phyloP scores from a whole-genome alignment of 30 jellyfish, hydroid and myxozoan species.

The Hydractinia symbiolongicarpus region DNA sequence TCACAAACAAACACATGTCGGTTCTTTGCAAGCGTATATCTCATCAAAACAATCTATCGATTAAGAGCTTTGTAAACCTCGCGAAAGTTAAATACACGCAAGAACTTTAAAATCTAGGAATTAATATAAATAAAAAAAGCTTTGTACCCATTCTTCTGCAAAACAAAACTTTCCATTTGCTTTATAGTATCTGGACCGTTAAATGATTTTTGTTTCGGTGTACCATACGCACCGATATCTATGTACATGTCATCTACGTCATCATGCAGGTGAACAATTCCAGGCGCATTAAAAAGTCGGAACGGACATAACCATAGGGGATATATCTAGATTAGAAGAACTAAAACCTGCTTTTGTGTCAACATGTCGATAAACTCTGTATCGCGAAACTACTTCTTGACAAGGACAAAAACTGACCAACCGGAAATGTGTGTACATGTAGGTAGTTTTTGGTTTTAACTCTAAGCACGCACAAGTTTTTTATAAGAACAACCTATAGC shows the following conservation, averaged over 20 bases:
- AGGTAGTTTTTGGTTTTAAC: not conserved
- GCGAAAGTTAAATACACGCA: not conserved
- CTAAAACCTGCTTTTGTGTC: not conserved
- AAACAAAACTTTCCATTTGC: conserved; percentile 38
- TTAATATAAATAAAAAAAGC: not conserved
- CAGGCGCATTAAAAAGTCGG: conserved; percentile 34
- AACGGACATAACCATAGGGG: conserved; percentile 64
- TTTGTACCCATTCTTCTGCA: conserved; percentile 26
- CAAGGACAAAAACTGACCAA: no score
- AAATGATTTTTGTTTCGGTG: conserved; percentile 24
- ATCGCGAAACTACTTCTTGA: not conserved
- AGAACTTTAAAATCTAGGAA: not conserved
- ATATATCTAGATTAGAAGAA: conserved; percentile 22
- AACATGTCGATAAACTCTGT: not conserved
- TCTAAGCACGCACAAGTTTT: no score
- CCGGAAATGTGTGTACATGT: no score
- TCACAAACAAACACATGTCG: no score
- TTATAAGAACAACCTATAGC: no score
- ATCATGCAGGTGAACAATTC: conserved; percentile 38
- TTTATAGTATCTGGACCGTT: conserved; percentile 42
- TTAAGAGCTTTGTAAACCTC: not conserved
- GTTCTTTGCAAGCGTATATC: no score
- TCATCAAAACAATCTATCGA: no score
- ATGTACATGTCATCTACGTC: conserved; percentile 28
- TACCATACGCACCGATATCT: conserved; percentile 59